phyloP scores from a whole-genome alignment of 2,888 invertebrate genomes.

The Agrotis puta region DNA sequence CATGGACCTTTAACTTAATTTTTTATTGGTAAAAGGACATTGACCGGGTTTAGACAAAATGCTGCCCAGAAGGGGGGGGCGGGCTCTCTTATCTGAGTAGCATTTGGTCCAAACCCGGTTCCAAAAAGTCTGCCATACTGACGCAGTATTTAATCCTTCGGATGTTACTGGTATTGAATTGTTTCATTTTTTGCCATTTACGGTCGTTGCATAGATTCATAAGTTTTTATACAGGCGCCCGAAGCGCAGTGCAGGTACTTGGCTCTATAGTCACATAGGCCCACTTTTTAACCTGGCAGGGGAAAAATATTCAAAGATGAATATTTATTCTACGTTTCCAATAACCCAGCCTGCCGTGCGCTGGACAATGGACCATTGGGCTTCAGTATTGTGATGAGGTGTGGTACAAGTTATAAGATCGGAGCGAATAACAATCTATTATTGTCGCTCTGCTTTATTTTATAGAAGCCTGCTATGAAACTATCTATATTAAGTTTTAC shows the following conservation, averaged over 20 bases:
- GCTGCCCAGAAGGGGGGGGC: too few relatives aligned
- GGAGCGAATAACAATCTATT: too few relatives aligned
- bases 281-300: conserved; percentile 22
- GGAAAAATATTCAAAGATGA: conserved; percentile 69
- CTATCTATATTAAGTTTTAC: too few relatives aligned
- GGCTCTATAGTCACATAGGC: conserved; percentile 6
- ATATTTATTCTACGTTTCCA: conserved; percentile 77
- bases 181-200: too few relatives aligned
- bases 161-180: too few relatives aligned
- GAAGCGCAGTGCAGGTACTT: neutral
- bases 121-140: too few relatives aligned
- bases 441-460: too few relatives aligned
- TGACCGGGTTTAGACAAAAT: too few relatives aligned
- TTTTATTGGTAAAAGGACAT: neutral
- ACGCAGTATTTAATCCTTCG: too few relatives aligned
- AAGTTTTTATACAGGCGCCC: neutral
- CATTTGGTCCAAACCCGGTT: too few relatives aligned
- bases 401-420: conserved; percentile 15
- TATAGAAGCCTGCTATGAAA: too few relatives aligned
- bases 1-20: neutral
- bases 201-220: neutral
- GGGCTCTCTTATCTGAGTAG: too few relatives aligned
- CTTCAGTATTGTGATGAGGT: conserved; percentile 45
- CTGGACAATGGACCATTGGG: conserved; percentile 74
- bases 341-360: conserved; percentile 68